Percentiles rank a stretch among this genome's conserved stretches.
These are phyloP conservation scores for Centrocercus urophasianus DNA, from an alignment of 2,113 vertebrate species.

Conservation along the genomic window DNA sequence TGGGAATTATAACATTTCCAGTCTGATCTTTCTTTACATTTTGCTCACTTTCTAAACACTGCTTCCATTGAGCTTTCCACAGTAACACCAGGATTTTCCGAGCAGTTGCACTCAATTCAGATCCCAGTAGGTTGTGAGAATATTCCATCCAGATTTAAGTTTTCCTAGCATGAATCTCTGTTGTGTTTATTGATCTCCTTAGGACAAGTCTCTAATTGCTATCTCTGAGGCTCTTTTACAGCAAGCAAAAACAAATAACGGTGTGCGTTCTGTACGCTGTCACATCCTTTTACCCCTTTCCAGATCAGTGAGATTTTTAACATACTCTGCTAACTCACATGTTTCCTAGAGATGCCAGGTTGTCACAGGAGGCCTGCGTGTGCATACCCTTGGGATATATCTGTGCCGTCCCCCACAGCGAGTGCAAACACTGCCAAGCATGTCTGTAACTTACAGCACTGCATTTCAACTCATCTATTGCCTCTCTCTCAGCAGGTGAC, in stretches of 20 bases:
- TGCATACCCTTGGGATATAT: neutral
- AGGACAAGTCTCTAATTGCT: neutral
- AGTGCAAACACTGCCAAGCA: neutral
- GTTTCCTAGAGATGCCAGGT: neutral
- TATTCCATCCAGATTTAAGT: neutral
- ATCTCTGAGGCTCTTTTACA: neutral
- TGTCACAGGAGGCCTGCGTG: neutral
- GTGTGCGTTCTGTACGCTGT: accelerated
- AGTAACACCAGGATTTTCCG: neutral
- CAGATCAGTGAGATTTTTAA: neutral
- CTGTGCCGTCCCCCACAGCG: accelerated
- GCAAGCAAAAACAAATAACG: neutral
- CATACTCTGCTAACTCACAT: neutral
- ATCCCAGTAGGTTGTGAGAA: neutral
- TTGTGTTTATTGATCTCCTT: neutral
- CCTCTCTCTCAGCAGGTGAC: neutral
- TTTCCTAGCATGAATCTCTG: neutral
- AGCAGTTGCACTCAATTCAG: neutral
- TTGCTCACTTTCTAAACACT: neutral
- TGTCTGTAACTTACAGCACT: neutral
- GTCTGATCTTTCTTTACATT: neutral
- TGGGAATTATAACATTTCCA: neutral
- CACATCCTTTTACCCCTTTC: neutral
- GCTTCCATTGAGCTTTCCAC: neutral
- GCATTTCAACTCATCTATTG: accelerated